Conservation (phyloP, 2,888 invertebrate genomes). For the Polyploca ridens region DNA sequence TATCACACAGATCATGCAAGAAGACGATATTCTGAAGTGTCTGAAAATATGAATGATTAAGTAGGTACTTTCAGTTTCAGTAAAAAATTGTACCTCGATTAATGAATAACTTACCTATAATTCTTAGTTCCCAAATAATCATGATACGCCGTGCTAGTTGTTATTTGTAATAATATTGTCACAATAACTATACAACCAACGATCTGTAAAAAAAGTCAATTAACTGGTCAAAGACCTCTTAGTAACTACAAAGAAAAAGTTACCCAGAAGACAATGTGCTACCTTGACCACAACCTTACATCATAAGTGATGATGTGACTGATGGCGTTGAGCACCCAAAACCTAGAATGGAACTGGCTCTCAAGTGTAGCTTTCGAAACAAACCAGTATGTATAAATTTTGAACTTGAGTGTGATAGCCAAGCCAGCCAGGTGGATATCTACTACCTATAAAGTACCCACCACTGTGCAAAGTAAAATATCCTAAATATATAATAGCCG, state of each 20-base stretch:
- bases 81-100: background rate
- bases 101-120: constrained; percentile 34
- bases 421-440: too few species aligned
- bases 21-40: constrained; percentile 49
- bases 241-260: too few species aligned
- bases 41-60: constrained; percentile 36
- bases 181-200: constrained; percentile 36
- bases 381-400: too few species aligned
- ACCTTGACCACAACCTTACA: too few species aligned
- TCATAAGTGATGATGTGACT: too few species aligned
- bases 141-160: constrained; percentile 36
- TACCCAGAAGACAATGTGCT: too few species aligned
- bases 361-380: too few species aligned
- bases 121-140: constrained; percentile 20
- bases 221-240: too few species aligned
- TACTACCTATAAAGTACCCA: too few species aligned
- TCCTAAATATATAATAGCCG: background rate
- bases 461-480: background rate
- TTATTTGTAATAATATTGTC: constrained; percentile 44
- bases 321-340: too few species aligned
- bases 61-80: background rate
- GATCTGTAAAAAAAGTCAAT: constrained; percentile 29
- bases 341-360: too few species aligned
- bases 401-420: too few species aligned
- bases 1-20: constrained; percentile 50